Evolutionary conservation across 1,140 invertebrate species (phyloP).

Genomic region (Dendroctonus valens): DNA sequence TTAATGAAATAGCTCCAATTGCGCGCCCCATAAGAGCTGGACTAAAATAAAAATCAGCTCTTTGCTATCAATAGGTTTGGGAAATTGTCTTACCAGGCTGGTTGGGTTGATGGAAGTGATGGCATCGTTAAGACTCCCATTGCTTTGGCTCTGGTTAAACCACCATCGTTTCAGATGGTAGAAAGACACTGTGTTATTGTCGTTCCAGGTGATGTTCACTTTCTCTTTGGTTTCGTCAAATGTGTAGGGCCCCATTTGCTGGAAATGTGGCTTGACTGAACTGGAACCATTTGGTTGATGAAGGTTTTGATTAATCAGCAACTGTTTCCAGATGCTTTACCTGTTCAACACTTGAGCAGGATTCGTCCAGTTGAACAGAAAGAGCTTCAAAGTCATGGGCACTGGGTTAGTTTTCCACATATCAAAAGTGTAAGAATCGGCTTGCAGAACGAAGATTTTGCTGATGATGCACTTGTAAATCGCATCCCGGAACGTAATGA

Average conservation of each 20-base stretch:
- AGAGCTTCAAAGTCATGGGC: constrained; percentile 59
- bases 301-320: neutral
- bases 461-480: constrained; percentile 34
- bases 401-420: constrained; percentile 38
- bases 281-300: neutral
- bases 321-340: constrained; percentile 3
- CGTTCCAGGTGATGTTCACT: constrained; percentile 66
- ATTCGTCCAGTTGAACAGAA: constrained; percentile 84
- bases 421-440: constrained; percentile 22
- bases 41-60: constrained; percentile 54
- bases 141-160: constrained; percentile 68
- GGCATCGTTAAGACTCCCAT: constrained; percentile 27
- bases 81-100: constrained; percentile 64
- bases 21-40: constrained; percentile 62
- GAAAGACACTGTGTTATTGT: constrained; percentile 70
- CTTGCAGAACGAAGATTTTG: constrained; percentile 27
- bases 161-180: constrained; percentile 71
- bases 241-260: constrained; percentile 68
- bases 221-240: constrained; percentile 68
- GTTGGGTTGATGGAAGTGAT: constrained; percentile 80
- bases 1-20: constrained; percentile 56
- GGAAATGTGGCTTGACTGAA: constrained; percentile 31
- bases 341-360: constrained; percentile 55
- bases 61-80: neutral
- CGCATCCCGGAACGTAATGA: constrained; percentile 30